phyloP scores from a whole-genome alignment of 2,888 invertebrate genomes.

The Tupiocoris notatus region DNA sequence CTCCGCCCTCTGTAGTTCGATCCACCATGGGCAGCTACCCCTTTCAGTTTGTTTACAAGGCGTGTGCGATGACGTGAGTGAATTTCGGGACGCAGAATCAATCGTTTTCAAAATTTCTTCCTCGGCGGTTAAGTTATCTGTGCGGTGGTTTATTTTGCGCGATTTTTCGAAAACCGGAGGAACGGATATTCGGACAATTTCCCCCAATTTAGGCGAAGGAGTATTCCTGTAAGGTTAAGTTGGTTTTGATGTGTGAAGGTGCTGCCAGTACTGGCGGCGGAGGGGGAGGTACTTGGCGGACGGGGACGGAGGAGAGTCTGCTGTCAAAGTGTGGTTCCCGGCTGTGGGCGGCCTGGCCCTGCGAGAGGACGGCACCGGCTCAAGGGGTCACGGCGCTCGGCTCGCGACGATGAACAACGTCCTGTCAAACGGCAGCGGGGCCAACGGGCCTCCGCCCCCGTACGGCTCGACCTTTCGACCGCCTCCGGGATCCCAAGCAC shows the following conservation, averaged over 20 bases:
- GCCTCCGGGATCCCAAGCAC: slow-evolving; percentile 21
- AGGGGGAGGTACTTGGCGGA: background rate
- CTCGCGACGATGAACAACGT: slow-evolving; percentile 43
- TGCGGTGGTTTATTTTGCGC: background rate
- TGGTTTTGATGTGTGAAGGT: background rate
- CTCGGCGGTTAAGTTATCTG: too few relatives aligned
- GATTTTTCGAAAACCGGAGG: background rate
- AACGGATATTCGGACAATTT: too few relatives aligned
- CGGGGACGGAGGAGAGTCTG: slow-evolving; percentile 3
- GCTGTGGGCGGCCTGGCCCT: slow-evolving; percentile 51
- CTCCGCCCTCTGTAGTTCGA: slow-evolving; percentile 35
- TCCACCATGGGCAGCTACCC: slow-evolving; percentile 34
- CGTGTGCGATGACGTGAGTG: slow-evolving; percentile 34
- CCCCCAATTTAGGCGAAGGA: too few relatives aligned
- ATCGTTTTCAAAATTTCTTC: background rate
- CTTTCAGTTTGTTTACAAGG: slow-evolving; percentile 44
- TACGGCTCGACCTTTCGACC: slow-evolving; percentile 40
- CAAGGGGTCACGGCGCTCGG: slow-evolving; percentile 46
- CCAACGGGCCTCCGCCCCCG: slow-evolving; percentile 40
- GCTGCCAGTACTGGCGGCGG: background rate
- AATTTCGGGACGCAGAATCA: background rate
- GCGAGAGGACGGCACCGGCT: slow-evolving; percentile 48
- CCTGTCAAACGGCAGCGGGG: slow-evolving; percentile 5
- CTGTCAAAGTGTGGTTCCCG: slow-evolving; percentile 51
- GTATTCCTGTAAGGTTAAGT: too few relatives aligned